These are phyloP conservation scores for Ditula angustiorana DNA, from an alignment of 2,888 invertebrate species.

Conservation along the genomic window DNA sequence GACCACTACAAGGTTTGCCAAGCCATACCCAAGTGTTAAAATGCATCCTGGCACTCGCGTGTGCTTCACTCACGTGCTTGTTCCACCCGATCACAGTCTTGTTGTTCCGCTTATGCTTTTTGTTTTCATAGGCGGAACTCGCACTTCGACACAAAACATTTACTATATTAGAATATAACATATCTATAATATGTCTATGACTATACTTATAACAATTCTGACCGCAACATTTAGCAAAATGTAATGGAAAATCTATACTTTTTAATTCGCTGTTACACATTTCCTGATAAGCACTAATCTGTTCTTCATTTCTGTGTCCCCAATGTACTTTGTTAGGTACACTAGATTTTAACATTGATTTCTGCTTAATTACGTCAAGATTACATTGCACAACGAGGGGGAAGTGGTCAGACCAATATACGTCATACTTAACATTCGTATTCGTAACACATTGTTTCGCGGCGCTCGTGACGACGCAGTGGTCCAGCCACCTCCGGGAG, in stretches of 20 bases:
- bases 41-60: constrained; percentile 11
- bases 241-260: not conserved
- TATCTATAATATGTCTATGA: not conserved
- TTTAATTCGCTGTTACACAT: not conserved
- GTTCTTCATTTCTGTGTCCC: not conserved
- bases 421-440: too few relatives aligned
- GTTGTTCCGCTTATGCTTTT: not conserved
- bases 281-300: not conserved
- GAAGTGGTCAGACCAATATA: too few relatives aligned
- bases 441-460: too few relatives aligned
- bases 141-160: not conserved
- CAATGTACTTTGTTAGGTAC: not conserved
- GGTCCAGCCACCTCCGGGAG: constrained; percentile 7
- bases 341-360: not conserved
- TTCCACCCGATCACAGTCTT: not conserved
- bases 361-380: not conserved
- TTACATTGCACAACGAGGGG: constrained; percentile 26
- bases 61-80: constrained; percentile 16
- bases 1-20: constrained; percentile 1
- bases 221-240: not conserved
- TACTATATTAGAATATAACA: not conserved
- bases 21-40: constrained; percentile 6
- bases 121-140: not conserved
- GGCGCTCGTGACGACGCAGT: too few relatives aligned
- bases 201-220: not conserved